These are phyloP conservation scores for Edolisoma coerulescens DNA, from an alignment of 2,113 vertebrate genomes.

Conservation along the genomic window DNA sequence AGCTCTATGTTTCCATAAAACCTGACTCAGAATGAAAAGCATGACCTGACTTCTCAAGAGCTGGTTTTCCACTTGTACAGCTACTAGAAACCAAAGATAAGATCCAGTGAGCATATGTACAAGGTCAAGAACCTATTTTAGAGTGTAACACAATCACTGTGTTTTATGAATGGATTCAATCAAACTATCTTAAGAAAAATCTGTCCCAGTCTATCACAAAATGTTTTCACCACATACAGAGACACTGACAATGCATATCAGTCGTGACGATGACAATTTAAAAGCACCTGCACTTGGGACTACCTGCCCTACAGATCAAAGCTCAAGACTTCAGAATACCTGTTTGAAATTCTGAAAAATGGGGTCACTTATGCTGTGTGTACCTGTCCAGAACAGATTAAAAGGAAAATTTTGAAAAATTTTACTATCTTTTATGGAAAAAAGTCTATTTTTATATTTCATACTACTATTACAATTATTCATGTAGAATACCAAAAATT, in stretches of 20 bases:
- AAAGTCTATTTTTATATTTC: not conserved
- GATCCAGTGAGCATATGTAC: not conserved
- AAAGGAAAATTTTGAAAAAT: not conserved
- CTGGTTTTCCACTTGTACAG: not conserved
- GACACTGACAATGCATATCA: not conserved
- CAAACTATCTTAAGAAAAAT: not conserved
- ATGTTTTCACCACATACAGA: not conserved
- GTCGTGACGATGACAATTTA: not conserved
- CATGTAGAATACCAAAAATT: not conserved
- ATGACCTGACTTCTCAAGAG: not conserved
- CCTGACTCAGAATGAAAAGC: not conserved
- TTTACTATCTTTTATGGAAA: not conserved
- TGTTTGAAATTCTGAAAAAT: not conserved
- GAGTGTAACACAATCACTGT: not conserved
- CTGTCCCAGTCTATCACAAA: not conserved
- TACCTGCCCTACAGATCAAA: not conserved
- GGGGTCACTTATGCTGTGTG: not conserved
- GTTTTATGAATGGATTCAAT: constrained; percentile 1
- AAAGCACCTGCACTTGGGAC: not conserved
- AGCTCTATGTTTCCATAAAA: not conserved
- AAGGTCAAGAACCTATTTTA: not conserved
- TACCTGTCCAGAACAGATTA: not conserved
- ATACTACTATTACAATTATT: not conserved
- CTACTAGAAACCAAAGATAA: not conserved
- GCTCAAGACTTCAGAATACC: not conserved